Evolutionary conservation across 1,140 invertebrate genomes (phyloP).

Genomic region (Whitmania pigra): DNA sequence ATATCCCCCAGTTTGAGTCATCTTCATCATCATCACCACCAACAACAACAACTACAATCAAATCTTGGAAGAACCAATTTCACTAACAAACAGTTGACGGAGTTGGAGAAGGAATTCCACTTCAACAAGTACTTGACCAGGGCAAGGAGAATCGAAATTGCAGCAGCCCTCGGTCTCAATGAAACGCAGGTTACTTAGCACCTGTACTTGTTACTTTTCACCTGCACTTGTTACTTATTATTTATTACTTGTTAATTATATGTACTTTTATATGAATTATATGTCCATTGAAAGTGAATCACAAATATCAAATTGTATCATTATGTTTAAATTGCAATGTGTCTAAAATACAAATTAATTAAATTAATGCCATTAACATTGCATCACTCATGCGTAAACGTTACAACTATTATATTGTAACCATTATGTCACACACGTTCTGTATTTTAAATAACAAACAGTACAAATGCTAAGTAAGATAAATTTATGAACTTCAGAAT

Average conservation of each 20-base stretch:
- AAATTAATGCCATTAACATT: neutral
- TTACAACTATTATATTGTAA: neutral
- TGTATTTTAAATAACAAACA: neutral
- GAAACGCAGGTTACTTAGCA: slow-evolving; percentile 63
- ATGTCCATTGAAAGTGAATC: neutral
- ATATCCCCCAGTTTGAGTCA: slow-evolving; percentile 18
- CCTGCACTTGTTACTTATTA: neutral
- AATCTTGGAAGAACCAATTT: slow-evolving; percentile 69
- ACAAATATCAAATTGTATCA: neutral
- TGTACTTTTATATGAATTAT: neutral
- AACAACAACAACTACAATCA: slow-evolving; percentile 28
- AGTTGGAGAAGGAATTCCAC: slow-evolving; percentile 97
- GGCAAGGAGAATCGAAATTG: slow-evolving; percentile 90
- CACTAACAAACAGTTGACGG: slow-evolving; percentile 95
- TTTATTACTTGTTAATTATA: neutral
- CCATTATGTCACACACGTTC: neutral
- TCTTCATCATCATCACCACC: slow-evolving; percentile 34
- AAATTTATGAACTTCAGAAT: neutral
- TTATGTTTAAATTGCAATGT: neutral
- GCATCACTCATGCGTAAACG: neutral
- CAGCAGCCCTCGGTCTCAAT: slow-evolving; percentile 82
- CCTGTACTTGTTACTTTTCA: neutral
- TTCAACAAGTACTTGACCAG: slow-evolving; percentile 97
- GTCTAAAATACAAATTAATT: no score
- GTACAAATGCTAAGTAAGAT: neutral